Percentiles rank a stretch among this genome's conserved stretches.
These are phyloP conservation scores for Pelvicachromis taeniatus DNA, from an alignment of 2,113 vertebrate species.

Conservation along the genomic window DNA sequence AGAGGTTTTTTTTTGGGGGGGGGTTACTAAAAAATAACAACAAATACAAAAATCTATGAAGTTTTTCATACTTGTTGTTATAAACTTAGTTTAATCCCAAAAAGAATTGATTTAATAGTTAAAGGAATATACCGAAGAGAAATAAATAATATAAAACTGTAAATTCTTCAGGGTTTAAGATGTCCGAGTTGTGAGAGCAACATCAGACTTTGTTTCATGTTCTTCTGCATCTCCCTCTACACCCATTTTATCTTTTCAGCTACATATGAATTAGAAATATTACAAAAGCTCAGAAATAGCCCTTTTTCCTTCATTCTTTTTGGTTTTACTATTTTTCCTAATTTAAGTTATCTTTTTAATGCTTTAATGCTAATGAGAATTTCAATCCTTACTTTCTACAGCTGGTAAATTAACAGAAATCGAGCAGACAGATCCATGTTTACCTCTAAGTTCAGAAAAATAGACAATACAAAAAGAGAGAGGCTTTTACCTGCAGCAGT, in stretches of 20 bases:
- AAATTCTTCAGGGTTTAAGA: background rate
- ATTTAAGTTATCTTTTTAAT: background rate
- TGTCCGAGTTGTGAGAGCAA: background rate
- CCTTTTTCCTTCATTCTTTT: too few species aligned
- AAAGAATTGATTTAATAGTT: background rate
- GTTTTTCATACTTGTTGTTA: background rate
- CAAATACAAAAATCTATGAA: background rate
- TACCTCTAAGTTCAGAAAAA: background rate
- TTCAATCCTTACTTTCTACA: background rate
- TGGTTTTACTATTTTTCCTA: background rate
- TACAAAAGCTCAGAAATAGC: background rate
- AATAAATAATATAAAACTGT: background rate
- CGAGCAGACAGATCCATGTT: background rate
- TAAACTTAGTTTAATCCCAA: background rate
- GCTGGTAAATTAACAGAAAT: background rate
- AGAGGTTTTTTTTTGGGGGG: background rate
- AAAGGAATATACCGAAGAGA: background rate
- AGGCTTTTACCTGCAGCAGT: slow-evolving; percentile 47
- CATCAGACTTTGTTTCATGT: background rate
- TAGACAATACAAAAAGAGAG: background rate
- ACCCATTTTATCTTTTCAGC: background rate
- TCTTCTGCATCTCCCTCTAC: background rate
- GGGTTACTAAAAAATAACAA: background rate
- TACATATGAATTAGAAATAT: background rate
- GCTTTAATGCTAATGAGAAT: background rate